phyloP scores from a whole-genome alignment of 2,888 invertebrate genomes.

The Hirtodrosophila histrioides region DNA sequence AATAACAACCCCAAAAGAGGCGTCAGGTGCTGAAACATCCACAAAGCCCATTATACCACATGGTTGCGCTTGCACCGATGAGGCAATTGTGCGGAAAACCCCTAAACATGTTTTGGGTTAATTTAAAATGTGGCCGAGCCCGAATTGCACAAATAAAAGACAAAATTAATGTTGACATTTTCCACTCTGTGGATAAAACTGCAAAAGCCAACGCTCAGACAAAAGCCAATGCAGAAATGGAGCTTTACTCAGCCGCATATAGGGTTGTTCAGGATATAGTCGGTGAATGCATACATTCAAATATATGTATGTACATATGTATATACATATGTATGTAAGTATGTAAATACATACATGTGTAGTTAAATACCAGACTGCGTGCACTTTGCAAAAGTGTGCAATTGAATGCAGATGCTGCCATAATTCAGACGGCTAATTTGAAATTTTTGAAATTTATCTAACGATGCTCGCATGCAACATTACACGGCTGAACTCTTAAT shows the following conservation, averaged over 20 bases:
- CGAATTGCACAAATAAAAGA: constrained; percentile 79
- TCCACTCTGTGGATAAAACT: constrained; percentile 78
- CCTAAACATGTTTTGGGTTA: constrained; percentile 83
- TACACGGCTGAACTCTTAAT: constrained; percentile 26
- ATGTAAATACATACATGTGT: background rate
- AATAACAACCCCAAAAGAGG: constrained; percentile 39
- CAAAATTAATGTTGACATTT: constrained; percentile 83
- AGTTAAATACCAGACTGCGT: constrained; percentile 35
- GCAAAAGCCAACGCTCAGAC: constrained; percentile 61
- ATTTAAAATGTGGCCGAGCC: constrained; percentile 81
- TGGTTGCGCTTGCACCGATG: constrained; percentile 60
- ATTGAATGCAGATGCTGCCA: constrained; percentile 74
- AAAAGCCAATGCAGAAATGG: constrained; percentile 55
- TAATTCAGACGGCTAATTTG: constrained; percentile 71
- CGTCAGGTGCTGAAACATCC: constrained; percentile 65
- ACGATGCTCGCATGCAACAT: constrained; percentile 42
- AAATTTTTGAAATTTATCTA: constrained; percentile 68
- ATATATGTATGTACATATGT: background rate
- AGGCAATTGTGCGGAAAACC: constrained; percentile 82
- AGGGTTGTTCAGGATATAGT: constrained; percentile 48
- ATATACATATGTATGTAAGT: constrained; percentile 9
- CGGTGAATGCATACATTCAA: constrained; percentile 11
- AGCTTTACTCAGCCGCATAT: constrained; percentile 41
- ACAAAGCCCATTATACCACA: constrained; percentile 58
- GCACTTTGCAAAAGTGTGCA: constrained; percentile 60